Base-by-base conservation (phyloP, 1,140 invertebrate genomes). In the Amyelois transitella region DNA sequence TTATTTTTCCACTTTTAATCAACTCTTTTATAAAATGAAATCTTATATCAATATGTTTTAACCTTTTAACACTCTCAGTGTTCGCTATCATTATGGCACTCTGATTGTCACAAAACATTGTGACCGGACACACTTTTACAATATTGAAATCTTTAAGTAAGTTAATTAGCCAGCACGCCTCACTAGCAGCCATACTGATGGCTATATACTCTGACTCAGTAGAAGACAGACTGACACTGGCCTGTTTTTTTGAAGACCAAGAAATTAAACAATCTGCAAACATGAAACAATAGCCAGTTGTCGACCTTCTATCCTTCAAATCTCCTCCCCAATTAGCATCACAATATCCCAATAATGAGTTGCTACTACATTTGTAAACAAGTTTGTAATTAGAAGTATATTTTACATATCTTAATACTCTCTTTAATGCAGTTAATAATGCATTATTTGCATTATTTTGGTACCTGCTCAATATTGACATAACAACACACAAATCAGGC, bases 181-280 rank as follows among this genome's bases (percentile, higher is more conserved):
- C n/a, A n/a, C n/a, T n/a, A n/a, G n/a, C n/a, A n/a, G n/a, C n/a
- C n/a, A n/a, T n/a, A n/a, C n/a, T n/a, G n/a, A 88, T 58, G 10
- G 78, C 74, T 8, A 89, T 62, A 69, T 88, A 89, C 58, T 90
- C 86, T 3, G 86, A 64, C 59, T 89, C 86, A 6, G 84, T 82
- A 1, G 83, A 81, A 1, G 82, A 89, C 0, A 88, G 19, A 18
- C 78, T 64, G 19, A 83, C 78, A 57, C 53, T 56, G 14, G 20
- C 28, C 60, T 89, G 86, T 62, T 79, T 88, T 50, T 79, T 81
- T 24, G 69, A 78, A 20, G 53, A 56, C 87, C 79, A 89, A 24
- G 56, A 62, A 1, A 82, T 62, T 14, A 67, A 63, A 52, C 72
- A 75, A 60, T 67, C 59, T 55, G 58, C 43, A n/a, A n/a, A n/a